These are phyloP conservation scores for Diaphora mendica DNA, from an alignment of 2,888 invertebrate genomes.

Conservation along the genomic window DNA sequence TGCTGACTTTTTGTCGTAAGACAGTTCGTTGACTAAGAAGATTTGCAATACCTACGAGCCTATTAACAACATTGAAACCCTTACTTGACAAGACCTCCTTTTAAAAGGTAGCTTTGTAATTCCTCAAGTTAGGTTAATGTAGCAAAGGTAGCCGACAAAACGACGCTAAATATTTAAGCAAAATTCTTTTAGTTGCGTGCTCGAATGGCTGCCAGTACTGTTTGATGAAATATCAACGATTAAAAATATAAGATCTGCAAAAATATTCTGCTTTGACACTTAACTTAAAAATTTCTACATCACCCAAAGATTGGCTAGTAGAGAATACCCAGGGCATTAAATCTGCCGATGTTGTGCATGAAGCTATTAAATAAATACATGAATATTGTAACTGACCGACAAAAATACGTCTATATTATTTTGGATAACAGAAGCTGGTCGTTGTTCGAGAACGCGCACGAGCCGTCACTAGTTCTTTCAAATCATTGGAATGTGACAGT, in stretches of 20 bases:
- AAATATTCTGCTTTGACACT: not conserved
- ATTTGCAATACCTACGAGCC: too few species aligned
- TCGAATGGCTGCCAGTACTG: constrained; percentile 7
- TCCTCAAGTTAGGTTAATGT: not conserved
- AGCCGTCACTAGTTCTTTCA: constrained; percentile 12
- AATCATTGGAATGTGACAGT: constrained; percentile 7
- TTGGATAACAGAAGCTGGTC: not conserved
- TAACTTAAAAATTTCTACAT: too few species aligned
- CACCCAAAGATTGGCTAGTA: too few species aligned
- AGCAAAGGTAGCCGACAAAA: too few species aligned
- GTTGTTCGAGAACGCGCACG: constrained; percentile 13
- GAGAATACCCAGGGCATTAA: too few species aligned
- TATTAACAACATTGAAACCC: not conserved
- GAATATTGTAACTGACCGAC: not conserved
- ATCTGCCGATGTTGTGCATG: too few species aligned
- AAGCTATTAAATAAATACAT: too few species aligned
- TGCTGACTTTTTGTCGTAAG: not conserved
- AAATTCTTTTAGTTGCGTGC: constrained; percentile 20
- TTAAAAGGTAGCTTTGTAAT: not conserved
- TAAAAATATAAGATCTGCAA: not conserved
- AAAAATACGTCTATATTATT: constrained; percentile 11
- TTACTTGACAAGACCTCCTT: not conserved
- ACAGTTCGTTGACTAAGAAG: not conserved
- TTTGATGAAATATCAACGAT: not conserved
- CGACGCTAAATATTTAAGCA: constrained; percentile 5